Conservation (phyloP, 64 coral and sea anemone species). For the Stichodactyla helianthus region DNA sequence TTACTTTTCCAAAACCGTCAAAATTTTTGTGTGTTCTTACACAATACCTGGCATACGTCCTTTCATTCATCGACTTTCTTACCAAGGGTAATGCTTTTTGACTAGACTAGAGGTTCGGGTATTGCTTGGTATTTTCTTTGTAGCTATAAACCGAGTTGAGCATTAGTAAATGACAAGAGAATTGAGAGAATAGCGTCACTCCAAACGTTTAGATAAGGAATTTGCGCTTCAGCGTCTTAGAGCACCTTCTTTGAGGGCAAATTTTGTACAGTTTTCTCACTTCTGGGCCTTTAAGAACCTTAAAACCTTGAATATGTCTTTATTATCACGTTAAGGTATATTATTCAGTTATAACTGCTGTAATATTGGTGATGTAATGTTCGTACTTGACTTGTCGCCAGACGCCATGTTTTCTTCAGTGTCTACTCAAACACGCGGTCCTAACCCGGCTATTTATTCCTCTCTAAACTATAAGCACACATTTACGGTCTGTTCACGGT, state of each 20-base stretch:
- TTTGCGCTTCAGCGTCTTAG: conserved; percentile 15
- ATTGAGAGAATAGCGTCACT: neutral
- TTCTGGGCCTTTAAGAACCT: neutral
- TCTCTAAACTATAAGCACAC: neutral
- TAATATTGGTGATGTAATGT: conserved; percentile 8
- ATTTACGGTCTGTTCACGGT: neutral
- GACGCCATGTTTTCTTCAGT: conserved; percentile 1
- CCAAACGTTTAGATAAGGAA: neutral
- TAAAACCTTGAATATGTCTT: neutral
- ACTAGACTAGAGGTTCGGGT: neutral
- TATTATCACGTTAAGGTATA: neutral
- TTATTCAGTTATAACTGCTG: neutral
- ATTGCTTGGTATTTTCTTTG: neutral
- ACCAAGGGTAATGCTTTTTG: neutral
- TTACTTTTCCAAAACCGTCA: neutral
- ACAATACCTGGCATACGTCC: neutral
- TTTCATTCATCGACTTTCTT: conserved; percentile 8
- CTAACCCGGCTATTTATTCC: neutral
- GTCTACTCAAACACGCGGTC: conserved; percentile 17
- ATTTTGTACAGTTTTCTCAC: neutral
- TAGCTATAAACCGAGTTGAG: neutral
- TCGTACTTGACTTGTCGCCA: neutral
- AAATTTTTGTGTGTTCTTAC: conserved; percentile 6
- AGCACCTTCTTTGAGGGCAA: conserved; percentile 3
- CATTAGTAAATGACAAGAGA: neutral